Conservation (phyloP, 2,113 vertebrate species). For the Setophaga coronata region DNA sequence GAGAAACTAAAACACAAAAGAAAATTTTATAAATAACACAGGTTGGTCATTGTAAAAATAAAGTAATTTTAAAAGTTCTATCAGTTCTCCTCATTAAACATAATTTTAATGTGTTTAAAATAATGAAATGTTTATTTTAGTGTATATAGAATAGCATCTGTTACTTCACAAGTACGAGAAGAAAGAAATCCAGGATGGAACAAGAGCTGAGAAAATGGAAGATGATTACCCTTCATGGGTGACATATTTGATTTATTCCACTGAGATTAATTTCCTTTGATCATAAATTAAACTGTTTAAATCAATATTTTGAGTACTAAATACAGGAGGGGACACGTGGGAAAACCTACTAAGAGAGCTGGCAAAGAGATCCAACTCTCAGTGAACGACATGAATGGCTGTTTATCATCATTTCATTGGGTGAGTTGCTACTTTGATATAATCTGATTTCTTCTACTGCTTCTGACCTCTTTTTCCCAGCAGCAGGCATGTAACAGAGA, state of each 20-base stretch:
- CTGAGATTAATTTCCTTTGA: slow-evolving; percentile 69
- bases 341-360: slow-evolving; percentile 14
- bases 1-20: neutral
- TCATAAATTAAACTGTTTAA: slow-evolving; percentile 68
- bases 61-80: neutral
- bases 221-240: slow-evolving; percentile 67
- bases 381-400: slow-evolving; percentile 12
- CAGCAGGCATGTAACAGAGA: neutral
- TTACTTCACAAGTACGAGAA: slow-evolving; percentile 27
- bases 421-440: slow-evolving; percentile 15
- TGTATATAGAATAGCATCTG: neutral
- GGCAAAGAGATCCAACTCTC: slow-evolving; percentile 6
- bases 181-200: neutral
- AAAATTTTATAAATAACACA: neutral
- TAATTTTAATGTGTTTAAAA: neutral
- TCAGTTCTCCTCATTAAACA: neutral
- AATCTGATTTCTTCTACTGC: neutral
- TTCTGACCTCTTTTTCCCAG: slow-evolving; percentile 40
- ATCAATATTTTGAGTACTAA: slow-evolving; percentile 66
- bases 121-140: neutral
- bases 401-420: slow-evolving; percentile 43
- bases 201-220: slow-evolving; percentile 50
- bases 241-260: slow-evolving; percentile 73
- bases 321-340: neutral
- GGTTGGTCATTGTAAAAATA: neutral